Conservation (phyloP, 1,140 invertebrate genomes). For the Adelges cooleyi region DNA sequence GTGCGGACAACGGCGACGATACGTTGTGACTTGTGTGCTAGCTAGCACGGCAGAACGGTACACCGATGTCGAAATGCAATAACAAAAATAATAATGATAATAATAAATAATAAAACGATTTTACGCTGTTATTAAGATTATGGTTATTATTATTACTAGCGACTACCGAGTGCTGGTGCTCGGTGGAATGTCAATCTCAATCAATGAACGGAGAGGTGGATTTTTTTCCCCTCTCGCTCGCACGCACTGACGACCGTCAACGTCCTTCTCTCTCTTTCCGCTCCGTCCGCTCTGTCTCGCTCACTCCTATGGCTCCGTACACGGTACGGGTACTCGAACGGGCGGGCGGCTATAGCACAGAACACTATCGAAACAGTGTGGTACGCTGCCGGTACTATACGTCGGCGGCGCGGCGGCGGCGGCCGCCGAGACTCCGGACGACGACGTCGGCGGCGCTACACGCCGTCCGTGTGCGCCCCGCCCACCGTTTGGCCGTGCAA, state of each 20-base stretch:
- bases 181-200: conserved; percentile 24
- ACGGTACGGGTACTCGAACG: too few relatives aligned
- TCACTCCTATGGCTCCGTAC: background rate
- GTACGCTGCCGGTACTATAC: too few relatives aligned
- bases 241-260: background rate
- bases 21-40: background rate
- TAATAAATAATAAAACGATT: too few relatives aligned
- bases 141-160: too few relatives aligned
- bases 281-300: background rate
- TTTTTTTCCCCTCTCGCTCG: background rate
- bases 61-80: background rate
- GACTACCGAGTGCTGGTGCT: background rate
- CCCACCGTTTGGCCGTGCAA: background rate
- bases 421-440: background rate
- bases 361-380: too few relatives aligned
- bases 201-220: conserved; percentile 17
- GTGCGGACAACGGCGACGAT: background rate
- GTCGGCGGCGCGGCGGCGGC: background rate
- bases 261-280: conserved; percentile 1
- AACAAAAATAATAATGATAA: too few relatives aligned
- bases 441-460: too few relatives aligned
- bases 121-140: too few relatives aligned
- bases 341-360: too few relatives aligned
- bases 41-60: background rate
- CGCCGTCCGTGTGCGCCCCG: background rate